Evolutionary conservation across 2,797 vertebrate genomes (phyloP).

Genomic region (Ataeniobius toweri): DNA sequence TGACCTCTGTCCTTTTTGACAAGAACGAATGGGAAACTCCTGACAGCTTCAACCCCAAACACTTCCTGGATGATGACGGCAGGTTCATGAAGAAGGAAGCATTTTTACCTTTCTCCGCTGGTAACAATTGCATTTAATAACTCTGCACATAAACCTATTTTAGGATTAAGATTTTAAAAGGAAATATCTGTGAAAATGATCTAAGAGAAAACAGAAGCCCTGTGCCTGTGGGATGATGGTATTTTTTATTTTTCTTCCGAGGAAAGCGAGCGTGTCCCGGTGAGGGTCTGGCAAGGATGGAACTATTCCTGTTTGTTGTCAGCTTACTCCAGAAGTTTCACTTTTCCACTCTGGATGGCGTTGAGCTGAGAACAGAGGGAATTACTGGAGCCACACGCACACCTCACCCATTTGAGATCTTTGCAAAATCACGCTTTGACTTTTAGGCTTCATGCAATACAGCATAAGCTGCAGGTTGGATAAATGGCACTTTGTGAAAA

Average conservation of each 20-base stretch:
- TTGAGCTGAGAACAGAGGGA: slow-evolving; percentile 66
- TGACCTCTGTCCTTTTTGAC: slow-evolving; percentile 86
- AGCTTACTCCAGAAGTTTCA: slow-evolving; percentile 84
- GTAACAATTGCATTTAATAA: slow-evolving; percentile 62
- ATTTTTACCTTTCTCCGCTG: slow-evolving; percentile 88
- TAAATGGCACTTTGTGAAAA: not conserved
- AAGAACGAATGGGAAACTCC: slow-evolving; percentile 86
- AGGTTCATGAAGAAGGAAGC: slow-evolving; percentile 81
- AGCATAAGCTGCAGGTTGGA: not conserved
- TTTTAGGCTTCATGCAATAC: not conserved
- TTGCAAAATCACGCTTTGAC: slow-evolving; percentile 65
- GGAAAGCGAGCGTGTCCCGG: slow-evolving; percentile 86
- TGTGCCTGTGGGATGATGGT: not conserved
- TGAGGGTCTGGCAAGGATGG: slow-evolving; percentile 82
- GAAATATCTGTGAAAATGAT: no score
- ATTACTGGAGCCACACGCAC: slow-evolving; percentile 78
- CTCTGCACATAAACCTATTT: not conserved
- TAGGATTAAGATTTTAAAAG: not conserved
- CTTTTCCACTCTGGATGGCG: slow-evolving; percentile 73
- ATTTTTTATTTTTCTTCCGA: slow-evolving; percentile 51
- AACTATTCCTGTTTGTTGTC: slow-evolving; percentile 82
- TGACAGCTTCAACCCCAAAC: slow-evolving; percentile 83
- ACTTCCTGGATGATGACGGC: slow-evolving; percentile 85
- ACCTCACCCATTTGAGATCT: slow-evolving; percentile 79
- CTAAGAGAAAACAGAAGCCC: not conserved